Conservation (phyloP, 2,888 invertebrate genomes). For the Zhuqinia jingwanae region DNA sequence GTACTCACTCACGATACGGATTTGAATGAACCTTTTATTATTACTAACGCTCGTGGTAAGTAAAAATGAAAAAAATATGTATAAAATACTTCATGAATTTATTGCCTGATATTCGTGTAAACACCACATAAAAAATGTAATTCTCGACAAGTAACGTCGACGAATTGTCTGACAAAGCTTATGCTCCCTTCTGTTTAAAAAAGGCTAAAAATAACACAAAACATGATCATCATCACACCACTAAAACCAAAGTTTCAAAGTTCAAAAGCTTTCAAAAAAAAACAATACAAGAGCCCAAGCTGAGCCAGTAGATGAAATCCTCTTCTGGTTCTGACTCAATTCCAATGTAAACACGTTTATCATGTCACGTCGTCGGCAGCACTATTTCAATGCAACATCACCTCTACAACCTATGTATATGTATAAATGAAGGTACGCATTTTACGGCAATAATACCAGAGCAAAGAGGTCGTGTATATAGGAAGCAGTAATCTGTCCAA, state of each 20-base stretch:
- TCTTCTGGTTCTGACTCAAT: constrained; percentile 15
- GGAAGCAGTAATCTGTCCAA: too few species aligned
- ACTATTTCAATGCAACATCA: too few species aligned
- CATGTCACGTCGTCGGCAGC: neutral
- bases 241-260: too few species aligned
- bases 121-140: constrained; percentile 10
- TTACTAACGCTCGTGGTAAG: neutral
- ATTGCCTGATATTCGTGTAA: neutral
- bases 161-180: constrained; percentile 46
- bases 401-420: too few species aligned
- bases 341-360: constrained; percentile 6
- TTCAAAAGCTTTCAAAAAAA: constrained; percentile 31
- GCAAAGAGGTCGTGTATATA: too few species aligned
- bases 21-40: too few species aligned
- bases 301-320: neutral
- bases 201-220: constrained; percentile 42
- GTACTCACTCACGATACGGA: neutral
- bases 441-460: too few species aligned
- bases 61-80: neutral
- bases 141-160: constrained; percentile 11
- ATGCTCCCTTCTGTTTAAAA: neutral
- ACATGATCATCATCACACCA: too few species aligned
- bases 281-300: constrained; percentile 23
- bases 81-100: neutral
- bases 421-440: too few species aligned